A percentile compares a stretch with the other conserved stretches of the same genome.
Evolutionary conservation across 2,888 invertebrate species (phyloP).

Genomic region (Phalera bucephala): DNA sequence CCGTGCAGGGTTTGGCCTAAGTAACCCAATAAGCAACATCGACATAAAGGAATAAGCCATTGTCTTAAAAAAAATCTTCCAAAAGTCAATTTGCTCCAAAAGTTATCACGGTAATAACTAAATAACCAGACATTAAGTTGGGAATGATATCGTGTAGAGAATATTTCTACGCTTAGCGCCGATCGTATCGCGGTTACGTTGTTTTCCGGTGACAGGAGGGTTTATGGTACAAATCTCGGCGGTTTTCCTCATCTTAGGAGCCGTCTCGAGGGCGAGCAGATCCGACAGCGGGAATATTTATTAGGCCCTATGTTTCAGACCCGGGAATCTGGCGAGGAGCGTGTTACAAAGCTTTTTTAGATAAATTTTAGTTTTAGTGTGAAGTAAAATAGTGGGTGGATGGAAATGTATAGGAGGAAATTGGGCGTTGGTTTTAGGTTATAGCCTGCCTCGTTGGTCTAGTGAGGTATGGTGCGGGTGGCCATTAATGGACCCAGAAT

Average conservation of each 20-base stretch:
- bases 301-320: slow-evolving; percentile 49
- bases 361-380: background rate
- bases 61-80: too few relatives aligned
- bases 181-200: slow-evolving; percentile 42
- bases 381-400: too few relatives aligned
- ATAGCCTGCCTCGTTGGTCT: too few relatives aligned
- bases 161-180: slow-evolving; percentile 24
- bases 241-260: slow-evolving; percentile 50
- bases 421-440: too few relatives aligned
- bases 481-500: too few relatives aligned
- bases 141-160: slow-evolving; percentile 13
- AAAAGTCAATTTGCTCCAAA: too few relatives aligned
- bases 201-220: slow-evolving; percentile 54
- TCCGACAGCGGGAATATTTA: slow-evolving; percentile 57
- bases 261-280: slow-evolving; percentile 41
- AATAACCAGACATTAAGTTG: background rate
- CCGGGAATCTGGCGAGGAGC: slow-evolving; percentile 34
- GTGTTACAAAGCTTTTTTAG: slow-evolving; percentile 25
- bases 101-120: background rate
- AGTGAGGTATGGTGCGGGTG: too few relatives aligned
- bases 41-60: too few relatives aligned
- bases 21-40: too few relatives aligned
- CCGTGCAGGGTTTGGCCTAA: too few relatives aligned
- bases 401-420: too few relatives aligned
- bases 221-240: slow-evolving; percentile 59